These are phyloP conservation scores for Cancer borealis DNA, from an alignment of 2,888 invertebrate species.

Conservation along the genomic window DNA sequence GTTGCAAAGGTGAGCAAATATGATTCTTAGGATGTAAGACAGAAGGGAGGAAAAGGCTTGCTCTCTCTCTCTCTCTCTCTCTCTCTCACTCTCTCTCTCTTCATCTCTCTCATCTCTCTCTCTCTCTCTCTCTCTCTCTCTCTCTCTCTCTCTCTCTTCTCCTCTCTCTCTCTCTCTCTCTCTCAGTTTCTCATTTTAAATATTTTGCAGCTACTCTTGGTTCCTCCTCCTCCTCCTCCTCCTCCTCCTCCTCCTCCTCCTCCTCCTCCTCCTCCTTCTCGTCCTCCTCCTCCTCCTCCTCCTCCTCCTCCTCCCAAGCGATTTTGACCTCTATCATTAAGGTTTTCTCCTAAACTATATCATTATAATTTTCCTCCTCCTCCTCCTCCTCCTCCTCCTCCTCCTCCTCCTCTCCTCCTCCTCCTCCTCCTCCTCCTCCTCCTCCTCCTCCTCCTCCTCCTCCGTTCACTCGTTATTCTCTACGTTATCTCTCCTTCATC, in stretches of 20 bases:
- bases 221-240: background rate
- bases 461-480: background rate
- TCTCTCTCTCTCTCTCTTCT: background rate
- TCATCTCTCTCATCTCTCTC: background rate
- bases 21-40: no score
- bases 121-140: conserved; percentile 1
- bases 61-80: background rate
- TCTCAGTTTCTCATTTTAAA: conserved; percentile 17
- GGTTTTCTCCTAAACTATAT: background rate
- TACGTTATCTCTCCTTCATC: background rate
- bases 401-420: background rate
- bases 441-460: background rate
- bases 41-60: no score
- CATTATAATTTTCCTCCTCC: conserved; percentile 13
- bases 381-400: conserved; percentile 7
- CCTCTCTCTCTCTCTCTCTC: background rate
- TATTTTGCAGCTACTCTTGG: background rate
- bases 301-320: background rate
- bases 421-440: no score
- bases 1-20: no score
- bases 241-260: background rate
- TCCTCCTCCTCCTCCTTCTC: conserved; percentile 16
- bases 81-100: conserved; percentile 13
- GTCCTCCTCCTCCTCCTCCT: background rate
- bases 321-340: background rate